phyloP scores from a whole-genome alignment of 2,113 vertebrate genomes.

The human (Homo sapiens) region DNA sequence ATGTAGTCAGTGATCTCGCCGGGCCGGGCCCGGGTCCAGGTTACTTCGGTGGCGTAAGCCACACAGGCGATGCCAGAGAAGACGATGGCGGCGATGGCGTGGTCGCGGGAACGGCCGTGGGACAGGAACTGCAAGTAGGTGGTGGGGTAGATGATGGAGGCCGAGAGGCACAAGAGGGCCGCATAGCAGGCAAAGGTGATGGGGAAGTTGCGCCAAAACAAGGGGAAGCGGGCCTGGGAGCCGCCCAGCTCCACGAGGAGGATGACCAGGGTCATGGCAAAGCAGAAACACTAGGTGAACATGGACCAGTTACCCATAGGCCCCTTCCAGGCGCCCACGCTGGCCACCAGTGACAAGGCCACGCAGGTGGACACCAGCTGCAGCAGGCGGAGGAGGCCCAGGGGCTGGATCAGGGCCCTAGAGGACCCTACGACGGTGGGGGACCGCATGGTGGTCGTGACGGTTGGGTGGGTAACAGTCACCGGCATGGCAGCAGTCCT shows the following conservation, averaged over 20 bases:
- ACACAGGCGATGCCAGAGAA: constrained; percentile 92
- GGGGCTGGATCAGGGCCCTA: constrained; percentile 79
- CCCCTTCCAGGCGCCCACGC: constrained; percentile 43
- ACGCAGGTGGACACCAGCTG: constrained; percentile 89
- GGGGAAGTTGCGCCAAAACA: constrained; percentile 93
- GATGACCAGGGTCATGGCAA: constrained; percentile 88
- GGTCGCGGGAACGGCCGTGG: constrained; percentile 52
- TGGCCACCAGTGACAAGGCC: constrained; percentile 90
- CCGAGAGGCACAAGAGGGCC: constrained; percentile 89
- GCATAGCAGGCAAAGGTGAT: constrained; percentile 93
- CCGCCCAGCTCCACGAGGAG: constrained; percentile 89
- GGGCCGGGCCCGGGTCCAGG: constrained; percentile 88
- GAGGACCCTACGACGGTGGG: constrained; percentile 79
- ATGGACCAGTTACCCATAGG: constrained; percentile 89
- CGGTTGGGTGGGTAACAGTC: constrained; percentile 56
- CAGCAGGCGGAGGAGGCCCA: constrained; percentile 89
- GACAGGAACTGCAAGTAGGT: constrained; percentile 79
- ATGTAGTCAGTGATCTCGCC: constrained; percentile 93
- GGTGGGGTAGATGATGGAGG: constrained; percentile 92
- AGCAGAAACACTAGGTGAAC: constrained; percentile 94
- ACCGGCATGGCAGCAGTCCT: constrained; percentile 28
- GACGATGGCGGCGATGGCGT: constrained; percentile 85
- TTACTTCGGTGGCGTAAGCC: constrained; percentile 89
- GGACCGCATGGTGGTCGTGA: constrained; percentile 65
- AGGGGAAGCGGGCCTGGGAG: constrained; percentile 85